These are phyloP conservation scores for Gymnobelideus leadbeateri DNA, from an alignment of 2,113 vertebrate species.

Conservation along the genomic window DNA sequence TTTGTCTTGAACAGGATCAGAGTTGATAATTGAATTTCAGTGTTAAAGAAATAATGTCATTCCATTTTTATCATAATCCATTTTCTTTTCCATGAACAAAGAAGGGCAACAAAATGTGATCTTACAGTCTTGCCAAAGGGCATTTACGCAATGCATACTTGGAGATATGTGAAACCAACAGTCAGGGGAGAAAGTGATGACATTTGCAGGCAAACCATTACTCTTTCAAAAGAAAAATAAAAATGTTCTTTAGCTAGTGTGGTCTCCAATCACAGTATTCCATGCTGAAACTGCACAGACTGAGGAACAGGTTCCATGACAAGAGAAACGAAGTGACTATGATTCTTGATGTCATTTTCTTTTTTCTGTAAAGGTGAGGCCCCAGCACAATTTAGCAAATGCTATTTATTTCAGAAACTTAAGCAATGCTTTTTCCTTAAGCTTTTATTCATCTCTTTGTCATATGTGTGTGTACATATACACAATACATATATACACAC, in stretches of 20 bases:
- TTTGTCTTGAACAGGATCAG: slow-evolving; percentile 45
- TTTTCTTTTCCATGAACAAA: slow-evolving; percentile 63
- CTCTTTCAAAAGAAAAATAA: slow-evolving; percentile 65
- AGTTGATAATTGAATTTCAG: slow-evolving; percentile 52
- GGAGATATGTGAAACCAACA: slow-evolving; percentile 61
- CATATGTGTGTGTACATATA: not conserved
- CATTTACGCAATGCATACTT: slow-evolving; percentile 70
- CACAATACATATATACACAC: not conserved
- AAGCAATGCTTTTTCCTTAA: not conserved
- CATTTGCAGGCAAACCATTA: slow-evolving; percentile 68
- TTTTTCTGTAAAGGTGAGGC: not conserved
- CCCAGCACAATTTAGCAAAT: not conserved
- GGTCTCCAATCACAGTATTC: slow-evolving; percentile 48
- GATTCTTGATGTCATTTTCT: not conserved
- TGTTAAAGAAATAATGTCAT: slow-evolving; percentile 32
- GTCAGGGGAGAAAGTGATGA: slow-evolving; percentile 61
- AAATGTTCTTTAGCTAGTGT: slow-evolving; percentile 55
- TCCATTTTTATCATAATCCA: slow-evolving; percentile 56
- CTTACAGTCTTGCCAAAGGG: slow-evolving; percentile 55
- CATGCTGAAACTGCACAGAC: slow-evolving; percentile 34
- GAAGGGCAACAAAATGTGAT: slow-evolving; percentile 64
- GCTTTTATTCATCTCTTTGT: not conserved
- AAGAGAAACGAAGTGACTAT: not conserved
- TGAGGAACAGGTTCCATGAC: not conserved
- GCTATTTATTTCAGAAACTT: not conserved